These are phyloP conservation scores for Orgyia antiqua DNA, from an alignment of 2,888 invertebrate species.

Conservation along the genomic window DNA sequence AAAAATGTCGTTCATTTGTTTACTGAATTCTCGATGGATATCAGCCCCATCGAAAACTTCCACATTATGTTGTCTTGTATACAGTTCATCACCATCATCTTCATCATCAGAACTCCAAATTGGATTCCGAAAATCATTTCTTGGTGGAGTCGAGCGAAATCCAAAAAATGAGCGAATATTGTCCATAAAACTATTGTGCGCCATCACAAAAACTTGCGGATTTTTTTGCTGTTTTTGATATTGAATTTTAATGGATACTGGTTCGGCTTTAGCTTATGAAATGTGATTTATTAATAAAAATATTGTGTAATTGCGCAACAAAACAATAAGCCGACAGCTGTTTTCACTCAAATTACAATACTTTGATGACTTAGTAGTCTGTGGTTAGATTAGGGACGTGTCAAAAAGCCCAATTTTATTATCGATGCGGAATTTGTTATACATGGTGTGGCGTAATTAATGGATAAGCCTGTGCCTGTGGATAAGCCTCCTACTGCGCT, in stretches of 20 bases:
- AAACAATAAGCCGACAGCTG: conserved; percentile 35
- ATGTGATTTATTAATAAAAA: conserved; percentile 20
- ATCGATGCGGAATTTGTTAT: too few relatives aligned
- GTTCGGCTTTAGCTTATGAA: conserved; percentile 23
- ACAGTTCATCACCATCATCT: conserved; percentile 64
- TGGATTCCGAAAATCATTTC: conserved; percentile 68
- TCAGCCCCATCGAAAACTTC: conserved; percentile 35
- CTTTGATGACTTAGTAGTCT: too few relatives aligned
- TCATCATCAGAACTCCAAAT: conserved; percentile 70
- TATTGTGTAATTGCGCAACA: conserved; percentile 65
- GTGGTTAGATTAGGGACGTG: too few relatives aligned
- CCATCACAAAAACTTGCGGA: conserved; percentile 38
- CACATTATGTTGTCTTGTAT: conserved; percentile 44
- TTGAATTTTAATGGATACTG: conserved; percentile 19
- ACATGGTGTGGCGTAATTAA: too few relatives aligned
- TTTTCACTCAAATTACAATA: too few relatives aligned
- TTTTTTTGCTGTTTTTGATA: too few relatives aligned
- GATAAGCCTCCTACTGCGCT: too few relatives aligned
- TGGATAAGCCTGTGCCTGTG: too few relatives aligned
- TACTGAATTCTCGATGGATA: conserved; percentile 50
- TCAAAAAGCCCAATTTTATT: too few relatives aligned
- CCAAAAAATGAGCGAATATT: conserved; percentile 58
- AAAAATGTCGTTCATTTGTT: conserved; percentile 60
- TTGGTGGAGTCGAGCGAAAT: conserved; percentile 44
- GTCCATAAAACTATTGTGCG: conserved; percentile 46